Evolutionary conservation across 2,113 vertebrate species (phyloP).

Genomic region (Agapornis roseicollis): DNA sequence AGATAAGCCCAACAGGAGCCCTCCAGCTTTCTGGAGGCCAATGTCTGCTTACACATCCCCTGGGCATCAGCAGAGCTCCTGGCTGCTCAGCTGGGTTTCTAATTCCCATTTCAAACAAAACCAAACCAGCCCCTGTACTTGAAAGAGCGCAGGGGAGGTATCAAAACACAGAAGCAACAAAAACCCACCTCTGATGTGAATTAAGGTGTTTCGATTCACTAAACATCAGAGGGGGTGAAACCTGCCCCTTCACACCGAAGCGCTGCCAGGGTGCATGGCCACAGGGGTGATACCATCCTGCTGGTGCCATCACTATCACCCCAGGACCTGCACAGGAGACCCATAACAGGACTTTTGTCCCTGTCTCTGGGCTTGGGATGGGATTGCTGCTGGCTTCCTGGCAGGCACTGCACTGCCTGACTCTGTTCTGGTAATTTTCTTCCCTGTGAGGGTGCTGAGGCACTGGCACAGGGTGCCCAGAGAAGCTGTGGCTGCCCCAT

Average conservation of each 20-base stretch:
- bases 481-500: background rate
- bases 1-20: background rate
- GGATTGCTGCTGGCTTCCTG: background rate
- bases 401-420: background rate
- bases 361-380: background rate
- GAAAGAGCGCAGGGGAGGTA: slow-evolving; percentile 22
- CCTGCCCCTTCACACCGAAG: background rate
- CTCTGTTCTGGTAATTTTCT: background rate
- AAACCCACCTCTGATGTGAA: background rate
- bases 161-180: background rate
- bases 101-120: background rate
- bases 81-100: background rate
- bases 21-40: background rate
- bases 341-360: accelerated
- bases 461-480: background rate
- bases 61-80: background rate
- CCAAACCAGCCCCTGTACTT: slow-evolving; percentile 1
- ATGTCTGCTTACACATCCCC: background rate
- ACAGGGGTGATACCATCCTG: background rate
- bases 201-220: slow-evolving; percentile 32
- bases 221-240: slow-evolving; percentile 51
- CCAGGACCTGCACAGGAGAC: accelerated
- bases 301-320: background rate
- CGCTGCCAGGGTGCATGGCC: background rate
- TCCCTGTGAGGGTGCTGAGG: background rate